phyloP scores from a whole-genome alignment of 2,888 invertebrate genomes.

The Globia sparganii region DNA sequence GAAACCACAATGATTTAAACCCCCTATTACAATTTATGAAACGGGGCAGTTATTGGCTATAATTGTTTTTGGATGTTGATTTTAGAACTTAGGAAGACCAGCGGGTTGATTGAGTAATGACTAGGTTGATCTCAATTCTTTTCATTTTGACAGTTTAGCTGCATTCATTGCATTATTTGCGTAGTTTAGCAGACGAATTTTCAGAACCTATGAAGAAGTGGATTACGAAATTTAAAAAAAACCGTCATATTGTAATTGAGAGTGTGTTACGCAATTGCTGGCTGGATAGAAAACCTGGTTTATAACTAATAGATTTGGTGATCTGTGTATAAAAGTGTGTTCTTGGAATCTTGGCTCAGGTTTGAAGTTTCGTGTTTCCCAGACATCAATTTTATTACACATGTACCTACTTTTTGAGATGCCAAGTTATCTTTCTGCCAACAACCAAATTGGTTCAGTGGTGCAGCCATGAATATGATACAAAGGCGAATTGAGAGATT shows the following conservation, averaged over 20 bases:
- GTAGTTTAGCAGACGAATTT: neutral
- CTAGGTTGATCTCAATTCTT: no score
- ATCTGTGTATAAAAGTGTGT: neutral
- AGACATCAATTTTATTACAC: slow-evolving; percentile 20
- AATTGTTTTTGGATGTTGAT: neutral
- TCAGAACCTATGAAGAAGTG: neutral
- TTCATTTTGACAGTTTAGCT: no score
- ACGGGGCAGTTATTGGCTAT: neutral
- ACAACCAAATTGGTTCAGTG: slow-evolving; percentile 10
- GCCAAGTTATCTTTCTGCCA: slow-evolving; percentile 38
- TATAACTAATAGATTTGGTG: neutral
- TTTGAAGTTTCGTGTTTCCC: slow-evolving; percentile 2
- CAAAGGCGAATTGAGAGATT: neutral
- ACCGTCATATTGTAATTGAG: neutral
- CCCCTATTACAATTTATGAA: neutral
- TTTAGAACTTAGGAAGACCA: neutral
- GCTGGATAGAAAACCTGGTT: neutral
- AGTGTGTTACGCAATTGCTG: neutral
- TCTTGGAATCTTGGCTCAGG: slow-evolving; percentile 6
- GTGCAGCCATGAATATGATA: neutral
- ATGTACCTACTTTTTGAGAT: slow-evolving; percentile 19
- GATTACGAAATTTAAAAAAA: neutral
- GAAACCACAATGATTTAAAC: slow-evolving; percentile 1
- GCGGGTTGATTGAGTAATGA: neutral
- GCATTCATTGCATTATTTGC: neutral